These are phyloP conservation scores for Rhinoraja longicauda DNA, from an alignment of 2,797 vertebrate genomes.

Conservation along the genomic window DNA sequence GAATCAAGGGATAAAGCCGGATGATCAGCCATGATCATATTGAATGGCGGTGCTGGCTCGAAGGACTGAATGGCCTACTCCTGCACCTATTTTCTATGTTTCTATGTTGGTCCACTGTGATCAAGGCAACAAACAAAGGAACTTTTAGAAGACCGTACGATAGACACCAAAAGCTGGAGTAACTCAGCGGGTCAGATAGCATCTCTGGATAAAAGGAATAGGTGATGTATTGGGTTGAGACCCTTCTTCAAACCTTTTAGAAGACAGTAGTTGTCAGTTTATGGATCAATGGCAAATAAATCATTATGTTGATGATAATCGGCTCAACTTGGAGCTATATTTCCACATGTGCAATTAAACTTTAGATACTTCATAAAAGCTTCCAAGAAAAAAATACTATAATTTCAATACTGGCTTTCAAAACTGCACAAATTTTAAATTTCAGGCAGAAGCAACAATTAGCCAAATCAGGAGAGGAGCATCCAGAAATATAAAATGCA, in stretches of 20 bases:
- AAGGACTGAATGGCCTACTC: neutral
- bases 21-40: too few species aligned
- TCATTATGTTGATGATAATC: neutral
- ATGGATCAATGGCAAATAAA: neutral
- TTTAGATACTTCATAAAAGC: neutral
- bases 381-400: neutral
- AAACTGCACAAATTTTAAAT: neutral
- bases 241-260: neutral
- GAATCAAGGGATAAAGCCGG: too few species aligned
- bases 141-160: too few species aligned
- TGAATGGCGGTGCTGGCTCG: too few species aligned
- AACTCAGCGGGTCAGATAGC: too few species aligned
- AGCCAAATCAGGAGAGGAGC: neutral
- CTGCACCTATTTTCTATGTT: too few species aligned
- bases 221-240: too few species aligned
- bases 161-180: too few species aligned
- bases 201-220: too few species aligned
- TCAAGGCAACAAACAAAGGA: too few species aligned
- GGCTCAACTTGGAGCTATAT: neutral
- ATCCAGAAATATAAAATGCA: neutral
- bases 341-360: neutral
- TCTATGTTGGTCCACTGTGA: too few species aligned
- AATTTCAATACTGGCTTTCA: neutral
- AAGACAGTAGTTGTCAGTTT: neutral
- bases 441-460: neutral